Evolutionary conservation across 37 sponge, comb jelly and placozoan genomes (phyloP).

Genomic region (Geodia barretti): DNA sequence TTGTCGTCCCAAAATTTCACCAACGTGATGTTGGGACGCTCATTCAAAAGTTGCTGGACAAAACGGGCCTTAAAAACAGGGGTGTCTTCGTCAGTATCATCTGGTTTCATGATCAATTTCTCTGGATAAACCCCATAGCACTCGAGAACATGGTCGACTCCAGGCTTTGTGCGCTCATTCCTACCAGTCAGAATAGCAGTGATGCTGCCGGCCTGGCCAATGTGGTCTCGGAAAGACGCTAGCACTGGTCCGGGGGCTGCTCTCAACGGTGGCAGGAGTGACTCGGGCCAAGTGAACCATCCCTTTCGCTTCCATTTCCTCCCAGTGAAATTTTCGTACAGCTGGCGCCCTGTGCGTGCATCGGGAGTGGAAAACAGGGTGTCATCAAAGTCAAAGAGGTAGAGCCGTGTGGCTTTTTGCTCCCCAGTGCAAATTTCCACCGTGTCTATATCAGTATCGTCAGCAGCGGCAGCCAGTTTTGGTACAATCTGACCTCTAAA

Average conservation of each 20-base stretch:
- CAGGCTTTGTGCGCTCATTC: conserved; percentile 18
- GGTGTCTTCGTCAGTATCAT: conserved; percentile 20
- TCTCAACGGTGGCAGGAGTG: conserved; percentile 76
- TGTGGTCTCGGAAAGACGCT: conserved; percentile 43
- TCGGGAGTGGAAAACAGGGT: conserved; percentile 78
- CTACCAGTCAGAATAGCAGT: conserved; percentile 82
- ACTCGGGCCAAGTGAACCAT: conserved; percentile 70
- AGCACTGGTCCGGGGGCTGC: conserved; percentile 79
- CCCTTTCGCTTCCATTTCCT: conserved; percentile 70
- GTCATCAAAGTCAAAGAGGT: conserved; percentile 89
- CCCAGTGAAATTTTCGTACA: conserved; percentile 69
- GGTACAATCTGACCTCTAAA: not conserved
- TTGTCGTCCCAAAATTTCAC: conserved; percentile 87
- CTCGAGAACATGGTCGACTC: conserved; percentile 50
- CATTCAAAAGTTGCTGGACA: conserved; percentile 49
- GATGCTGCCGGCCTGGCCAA: conserved; percentile 48
- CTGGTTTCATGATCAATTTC: conserved; percentile 51
- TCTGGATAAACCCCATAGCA: conserved; percentile 57
- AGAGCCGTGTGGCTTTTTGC: conserved; percentile 61
- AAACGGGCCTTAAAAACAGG: conserved; percentile 55
- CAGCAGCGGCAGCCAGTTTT: conserved; percentile 6
- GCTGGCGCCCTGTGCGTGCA: conserved; percentile 53
- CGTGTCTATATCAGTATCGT: not conserved
- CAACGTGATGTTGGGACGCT: conserved; percentile 14
- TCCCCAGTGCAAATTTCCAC: conserved; percentile 51